A percentile compares a stretch with the other conserved stretches of the same genome.
These are phyloP conservation scores for Sebastes baramenuke DNA, from an alignment of 2,797 vertebrate genomes.

Conservation along the genomic window DNA sequence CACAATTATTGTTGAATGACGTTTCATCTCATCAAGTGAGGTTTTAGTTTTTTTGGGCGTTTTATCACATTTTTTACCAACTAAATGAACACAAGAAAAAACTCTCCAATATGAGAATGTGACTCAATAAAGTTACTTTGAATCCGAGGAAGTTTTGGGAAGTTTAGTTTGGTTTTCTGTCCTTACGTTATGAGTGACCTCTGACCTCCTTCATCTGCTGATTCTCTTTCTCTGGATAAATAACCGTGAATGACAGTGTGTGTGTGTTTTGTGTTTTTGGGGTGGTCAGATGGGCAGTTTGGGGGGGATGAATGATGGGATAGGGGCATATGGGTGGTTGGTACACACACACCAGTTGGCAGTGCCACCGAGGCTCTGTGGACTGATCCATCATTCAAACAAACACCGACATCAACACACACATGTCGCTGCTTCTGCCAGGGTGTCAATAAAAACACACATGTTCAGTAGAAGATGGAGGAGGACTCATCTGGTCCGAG, in stretches of 20 bases:
- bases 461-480: not conserved
- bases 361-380: slow-evolving; percentile 11
- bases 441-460: slow-evolving; percentile 25
- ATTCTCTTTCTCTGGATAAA: not conserved
- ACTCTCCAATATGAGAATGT: too few relatives aligned
- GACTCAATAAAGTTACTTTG: not conserved
- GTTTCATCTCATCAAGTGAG: too few relatives aligned
- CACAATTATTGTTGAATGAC: accelerated
- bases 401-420: not conserved
- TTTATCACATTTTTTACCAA: too few relatives aligned
- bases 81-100: too few relatives aligned
- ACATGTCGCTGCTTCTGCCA: not conserved
- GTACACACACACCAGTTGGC: slow-evolving; percentile 2
- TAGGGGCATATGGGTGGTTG: slow-evolving; percentile 14
- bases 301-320: not conserved
- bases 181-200: not conserved
- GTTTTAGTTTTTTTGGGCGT: too few relatives aligned
- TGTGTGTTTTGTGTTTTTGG: not conserved
- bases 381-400: slow-evolving; percentile 35
- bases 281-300: not conserved
- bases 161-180: not conserved
- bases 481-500: slow-evolving; percentile 5
- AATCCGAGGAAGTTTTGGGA: not conserved
- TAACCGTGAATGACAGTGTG: not conserved
- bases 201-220: not conserved